A percentile compares a stretch with the other conserved stretches of the same genome.
Evolutionary conservation across 2,797 vertebrate species (phyloP).

Genomic region (Loriculus beryllinus): DNA sequence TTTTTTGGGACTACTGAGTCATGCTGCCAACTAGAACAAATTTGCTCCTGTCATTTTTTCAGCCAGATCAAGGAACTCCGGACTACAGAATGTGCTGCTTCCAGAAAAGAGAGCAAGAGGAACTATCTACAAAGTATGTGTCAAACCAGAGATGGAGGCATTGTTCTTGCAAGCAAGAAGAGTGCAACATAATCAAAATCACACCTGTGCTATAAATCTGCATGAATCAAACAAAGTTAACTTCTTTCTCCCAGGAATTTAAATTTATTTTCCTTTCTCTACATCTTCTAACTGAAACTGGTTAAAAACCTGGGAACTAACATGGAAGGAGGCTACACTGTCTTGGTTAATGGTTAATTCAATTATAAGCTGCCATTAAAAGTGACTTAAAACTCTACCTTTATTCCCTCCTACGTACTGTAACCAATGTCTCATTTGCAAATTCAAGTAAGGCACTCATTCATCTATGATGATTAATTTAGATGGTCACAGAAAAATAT

Average conservation of each 20-base stretch:
- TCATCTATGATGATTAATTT: neutral
- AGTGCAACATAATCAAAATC: neutral
- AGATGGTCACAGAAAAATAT: neutral
- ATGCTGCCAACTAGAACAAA: neutral
- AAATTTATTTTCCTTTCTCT: neutral
- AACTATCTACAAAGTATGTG: neutral
- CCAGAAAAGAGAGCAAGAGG: neutral
- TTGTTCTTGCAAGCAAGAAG: neutral
- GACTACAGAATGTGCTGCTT: neutral
- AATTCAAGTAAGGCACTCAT: neutral
- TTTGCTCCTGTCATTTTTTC: neutral
- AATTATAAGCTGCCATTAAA: neutral
- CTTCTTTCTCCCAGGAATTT: neutral
- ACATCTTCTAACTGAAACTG: neutral
- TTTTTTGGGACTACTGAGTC: neutral
- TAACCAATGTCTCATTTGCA: neutral
- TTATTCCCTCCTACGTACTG: neutral
- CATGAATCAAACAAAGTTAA: neutral
- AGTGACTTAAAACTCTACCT: neutral
- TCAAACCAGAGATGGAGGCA: neutral
- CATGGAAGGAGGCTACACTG: neutral
- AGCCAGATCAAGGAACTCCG: neutral
- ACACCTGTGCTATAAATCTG: neutral
- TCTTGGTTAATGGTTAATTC: neutral
- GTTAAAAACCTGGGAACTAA: neutral